Conservation (phyloP, 2,797 vertebrate species). For the Salmo trutta region DNA sequence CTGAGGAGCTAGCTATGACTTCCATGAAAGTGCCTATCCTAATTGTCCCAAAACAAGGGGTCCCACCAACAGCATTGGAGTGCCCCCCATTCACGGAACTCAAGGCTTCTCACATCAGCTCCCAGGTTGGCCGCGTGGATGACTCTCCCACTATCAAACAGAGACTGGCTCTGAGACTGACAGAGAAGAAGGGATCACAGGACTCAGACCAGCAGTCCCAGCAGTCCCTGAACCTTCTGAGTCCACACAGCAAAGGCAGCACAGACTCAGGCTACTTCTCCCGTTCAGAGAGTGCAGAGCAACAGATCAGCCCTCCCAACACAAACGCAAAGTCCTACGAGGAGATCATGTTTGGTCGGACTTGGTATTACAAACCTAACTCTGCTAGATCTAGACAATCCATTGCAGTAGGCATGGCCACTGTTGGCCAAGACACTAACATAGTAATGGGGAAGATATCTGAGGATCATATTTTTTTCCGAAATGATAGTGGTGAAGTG, state of each 20-base stretch:
- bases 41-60: conserved; percentile 86
- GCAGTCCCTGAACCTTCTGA: conserved; percentile 93
- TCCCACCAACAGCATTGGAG: conserved; percentile 82
- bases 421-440: conserved; percentile 70
- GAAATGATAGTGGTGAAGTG: conserved; percentile 72
- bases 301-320: conserved; percentile 95
- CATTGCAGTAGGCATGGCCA: conserved; percentile 78
- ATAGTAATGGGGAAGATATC: conserved; percentile 82
- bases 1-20: conserved; percentile 86
- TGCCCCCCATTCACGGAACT: conserved; percentile 84
- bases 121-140: conserved; percentile 78
- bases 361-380: conserved; percentile 89
- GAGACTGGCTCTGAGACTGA: conserved; percentile 88
- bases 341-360: conserved; percentile 97
- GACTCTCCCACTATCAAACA: conserved; percentile 92
- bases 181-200: conserved; percentile 84
- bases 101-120: conserved; percentile 77
- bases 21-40: conserved; percentile 97
- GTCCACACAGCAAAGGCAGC: conserved; percentile 98
- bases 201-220: conserved; percentile 80
- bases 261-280: conserved; percentile 99
- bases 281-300: conserved; percentile 96
- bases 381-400: conserved; percentile 80
- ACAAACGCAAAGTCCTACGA: conserved; percentile 96
- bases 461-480: conserved; percentile 84